Evolutionary conservation across 2,888 invertebrate genomes (phyloP), one percentile per base, ranked within the genome.

Genomic region (Sminthurinus aureus): DNA sequence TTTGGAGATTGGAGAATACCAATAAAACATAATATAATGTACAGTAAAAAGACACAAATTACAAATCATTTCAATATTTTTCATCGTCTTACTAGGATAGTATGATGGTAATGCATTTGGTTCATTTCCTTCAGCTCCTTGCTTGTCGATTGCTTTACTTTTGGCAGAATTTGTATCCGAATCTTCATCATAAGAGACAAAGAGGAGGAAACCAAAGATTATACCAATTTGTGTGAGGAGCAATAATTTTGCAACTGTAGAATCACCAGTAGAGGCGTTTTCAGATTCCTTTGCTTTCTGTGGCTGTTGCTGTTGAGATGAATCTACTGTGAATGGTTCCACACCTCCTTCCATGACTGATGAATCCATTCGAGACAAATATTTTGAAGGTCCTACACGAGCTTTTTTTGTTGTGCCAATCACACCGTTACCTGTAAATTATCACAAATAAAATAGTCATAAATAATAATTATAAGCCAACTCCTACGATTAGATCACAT

Each of bases 161-260:
- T 20, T 51, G 22, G n/a, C 64, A 67, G 11, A 20, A 18, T 67
- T 67, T 69, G 85, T 82, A 22, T 79, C 82, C 13, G 79, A 85
- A n/a, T 85, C 84, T 0, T 69, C 64, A 50, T 83, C 85, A 78
- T 88, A 88, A 13, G n/a, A 52, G 24, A 84, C 85, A 71, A 86
- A 86, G 64, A 87, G 18, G 73, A 82, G 81, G 84, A 85, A 87
- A 8, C 84, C 75, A 50, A 88, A 82, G 18, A 87, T 82, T n/a
- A 88, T 64, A 12, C 58, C 38, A 1, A 83, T 79, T 69, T 88
- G 85, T 0, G 85, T 18, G 18, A 83, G 52, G 26, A 85, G 76
- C 13, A 87, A 64, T 64, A 85, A 8, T 26, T 74, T 81, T 8
- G 58, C 81, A 38, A 69, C 71, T 12, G 82, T 22, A 22, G 79